Evolutionary conservation across 2,113 vertebrate genomes (phyloP).

Genomic region (Butorides virescens): DNA sequence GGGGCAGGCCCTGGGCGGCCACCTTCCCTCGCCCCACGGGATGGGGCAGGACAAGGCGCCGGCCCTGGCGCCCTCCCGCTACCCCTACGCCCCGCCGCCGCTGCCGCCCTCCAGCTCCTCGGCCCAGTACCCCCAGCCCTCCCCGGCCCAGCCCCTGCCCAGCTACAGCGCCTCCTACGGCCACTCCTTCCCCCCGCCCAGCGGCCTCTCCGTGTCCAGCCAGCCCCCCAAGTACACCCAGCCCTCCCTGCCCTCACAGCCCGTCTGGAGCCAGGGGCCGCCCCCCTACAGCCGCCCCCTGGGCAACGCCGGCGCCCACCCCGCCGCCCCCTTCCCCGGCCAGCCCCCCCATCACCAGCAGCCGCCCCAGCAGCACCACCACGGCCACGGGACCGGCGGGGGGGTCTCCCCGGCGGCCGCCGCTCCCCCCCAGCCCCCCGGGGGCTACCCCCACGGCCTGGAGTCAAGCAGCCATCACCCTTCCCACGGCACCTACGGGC

Average conservation of each 20-base stretch:
- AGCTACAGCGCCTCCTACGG: slow-evolving; percentile 64
- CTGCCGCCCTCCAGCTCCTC: slow-evolving; percentile 67
- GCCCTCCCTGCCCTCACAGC: slow-evolving; percentile 75
- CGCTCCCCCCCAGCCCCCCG: slow-evolving; percentile 33
- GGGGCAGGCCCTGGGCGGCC: slow-evolving; percentile 78
- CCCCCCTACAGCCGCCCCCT: slow-evolving; percentile 71
- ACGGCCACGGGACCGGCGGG: background rate
- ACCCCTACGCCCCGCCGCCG: slow-evolving; percentile 59
- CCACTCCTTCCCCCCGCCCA: slow-evolving; percentile 72
- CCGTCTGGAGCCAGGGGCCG: slow-evolving; percentile 76
- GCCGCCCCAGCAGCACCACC: slow-evolving; percentile 67
- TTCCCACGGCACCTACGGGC: slow-evolving; percentile 64
- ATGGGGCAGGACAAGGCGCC: slow-evolving; percentile 72
- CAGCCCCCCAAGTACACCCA: slow-evolving; percentile 78
- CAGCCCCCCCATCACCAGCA: slow-evolving; percentile 73
- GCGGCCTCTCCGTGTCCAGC: slow-evolving; percentile 67
- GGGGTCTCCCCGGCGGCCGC: background rate
- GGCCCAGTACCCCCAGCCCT: slow-evolving; percentile 54
- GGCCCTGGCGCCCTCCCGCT: slow-evolving; percentile 63
- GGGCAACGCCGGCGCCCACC: slow-evolving; percentile 59
- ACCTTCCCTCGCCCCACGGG: slow-evolving; percentile 64
- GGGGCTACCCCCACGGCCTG: slow-evolving; percentile 63
- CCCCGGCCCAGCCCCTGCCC: slow-evolving; percentile 64
- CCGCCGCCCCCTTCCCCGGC: slow-evolving; percentile 55
- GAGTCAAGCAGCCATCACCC: slow-evolving; percentile 63